These are phyloP conservation scores for Fulmarus glacialis DNA, from an alignment of 2,113 vertebrate genomes.

Conservation along the genomic window DNA sequence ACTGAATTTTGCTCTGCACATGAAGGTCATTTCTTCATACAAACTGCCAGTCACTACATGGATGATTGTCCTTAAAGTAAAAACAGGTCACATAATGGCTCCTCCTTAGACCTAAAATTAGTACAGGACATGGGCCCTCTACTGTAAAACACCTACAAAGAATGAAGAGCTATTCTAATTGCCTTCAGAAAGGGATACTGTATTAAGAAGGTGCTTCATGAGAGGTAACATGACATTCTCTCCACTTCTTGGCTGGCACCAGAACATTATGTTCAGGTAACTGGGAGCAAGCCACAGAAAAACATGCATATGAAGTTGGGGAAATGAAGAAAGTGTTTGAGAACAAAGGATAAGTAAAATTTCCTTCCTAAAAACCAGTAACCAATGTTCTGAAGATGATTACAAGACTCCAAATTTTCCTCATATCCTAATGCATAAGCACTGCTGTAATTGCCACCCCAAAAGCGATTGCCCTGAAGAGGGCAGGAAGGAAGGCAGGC, in stretches of 20 bases:
- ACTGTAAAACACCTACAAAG: not conserved
- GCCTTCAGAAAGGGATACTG: not conserved
- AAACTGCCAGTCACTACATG: not conserved
- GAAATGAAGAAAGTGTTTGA: not conserved
- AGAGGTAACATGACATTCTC: not conserved
- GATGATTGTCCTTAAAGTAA: not conserved
- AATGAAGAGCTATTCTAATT: not conserved
- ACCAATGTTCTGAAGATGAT: not conserved
- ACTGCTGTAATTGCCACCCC: not conserved
- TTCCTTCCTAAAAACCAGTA: not conserved
- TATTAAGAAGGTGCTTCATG: not conserved
- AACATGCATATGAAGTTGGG: rapidly evolving
- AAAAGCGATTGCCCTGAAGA: not conserved
- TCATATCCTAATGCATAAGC: not conserved
- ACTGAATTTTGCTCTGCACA: not conserved
- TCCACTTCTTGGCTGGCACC: not conserved
- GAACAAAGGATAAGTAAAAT: not conserved
- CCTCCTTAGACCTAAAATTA: not conserved
- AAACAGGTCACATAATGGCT: not conserved
- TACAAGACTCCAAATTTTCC: not conserved
- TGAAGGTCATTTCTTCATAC: not conserved
- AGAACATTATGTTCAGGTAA: not conserved
- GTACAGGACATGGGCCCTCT: not conserved
- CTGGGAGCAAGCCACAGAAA: not conserved
- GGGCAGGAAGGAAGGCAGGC: not conserved